Evolutionary conservation across 2,888 invertebrate species (phyloP).

Genomic region (Operophtera brumata): DNA sequence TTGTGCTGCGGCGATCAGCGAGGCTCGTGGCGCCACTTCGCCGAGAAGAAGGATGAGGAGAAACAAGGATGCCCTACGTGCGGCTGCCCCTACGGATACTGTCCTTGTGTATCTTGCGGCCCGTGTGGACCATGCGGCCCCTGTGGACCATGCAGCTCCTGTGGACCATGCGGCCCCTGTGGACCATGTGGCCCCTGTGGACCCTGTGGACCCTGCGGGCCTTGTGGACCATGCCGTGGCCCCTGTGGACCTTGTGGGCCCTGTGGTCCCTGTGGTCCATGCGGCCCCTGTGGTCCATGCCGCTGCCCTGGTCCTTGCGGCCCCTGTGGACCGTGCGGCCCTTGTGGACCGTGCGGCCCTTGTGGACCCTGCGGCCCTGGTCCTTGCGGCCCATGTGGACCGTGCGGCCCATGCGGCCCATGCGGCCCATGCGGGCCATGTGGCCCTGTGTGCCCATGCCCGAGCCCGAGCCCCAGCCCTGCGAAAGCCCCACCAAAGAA

Average conservation of each 20-base stretch:
- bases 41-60: constrained; percentile 51
- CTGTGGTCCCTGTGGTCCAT: constrained; percentile 42
- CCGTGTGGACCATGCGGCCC: constrained; percentile 41
- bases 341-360: constrained; percentile 5
- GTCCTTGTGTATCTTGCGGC: constrained; percentile 41
- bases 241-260: constrained; percentile 56
- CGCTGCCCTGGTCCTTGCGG: constrained; percentile 34
- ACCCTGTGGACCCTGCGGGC: constrained; percentile 43
- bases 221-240: constrained; percentile 36
- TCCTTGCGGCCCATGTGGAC: constrained; percentile 11
- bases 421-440: constrained; percentile 21
- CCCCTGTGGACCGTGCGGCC: constrained; percentile 17
- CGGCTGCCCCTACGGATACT: constrained; percentile 38
- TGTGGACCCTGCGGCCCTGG: constrained; percentile 20
- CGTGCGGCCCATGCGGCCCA: constrained; percentile 12
- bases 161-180: constrained; percentile 48
- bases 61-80: constrained; percentile 37
- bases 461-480: too few relatives aligned
- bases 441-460: constrained; percentile 27
- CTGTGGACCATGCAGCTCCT: constrained; percentile 50
- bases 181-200: constrained; percentile 42
- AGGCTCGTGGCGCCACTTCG: constrained; percentile 41
- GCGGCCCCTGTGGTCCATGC: constrained; percentile 40
- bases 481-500: constrained; percentile 35
- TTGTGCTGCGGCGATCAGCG: constrained; percentile 52